Base-by-base conservation (phyloP, 92 coral and sea anemone species). In the Pocillopora grandis region DNA sequence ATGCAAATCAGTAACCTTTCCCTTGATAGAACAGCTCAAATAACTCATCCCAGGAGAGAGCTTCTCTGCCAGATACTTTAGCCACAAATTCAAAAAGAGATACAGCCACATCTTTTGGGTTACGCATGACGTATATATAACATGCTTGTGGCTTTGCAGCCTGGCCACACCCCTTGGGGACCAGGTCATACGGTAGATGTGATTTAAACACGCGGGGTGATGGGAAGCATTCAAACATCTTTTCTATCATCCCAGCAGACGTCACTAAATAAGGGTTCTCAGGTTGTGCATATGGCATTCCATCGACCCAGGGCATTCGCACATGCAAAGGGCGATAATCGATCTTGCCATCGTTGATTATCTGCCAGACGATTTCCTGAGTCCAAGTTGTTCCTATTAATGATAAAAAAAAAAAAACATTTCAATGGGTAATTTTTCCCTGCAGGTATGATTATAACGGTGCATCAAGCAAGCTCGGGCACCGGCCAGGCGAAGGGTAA, bases 131-230 rank as follows among this genome's bases (percentile, higher is more conserved):
- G 12, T 18, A 78, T 5, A 85, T 78, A 5, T 68, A 68, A 13
- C 55, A 20, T 68, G 75, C 64, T 31, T 62, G 61, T 4, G 84
- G 79, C 77, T 71, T 69, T 17, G 71, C 62, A 42, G 64, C 66
- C 31, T 31, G 19, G 31, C 73, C 80, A 68, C 49, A 3, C 17
- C 75, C 64, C 36, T 72, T 82, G 5, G 89, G 89, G 58, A 85
- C 77, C 61, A 58, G 58, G 62, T 71, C 82, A 36, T 85, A 71
- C 9, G 63, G 64, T 31, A 85, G 59, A 77, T 85, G 89, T 16
- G 89, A 77, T 65, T 85, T 85, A 42, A 85, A 20, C 79, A 85
- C 72, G 15, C 89, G 89, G 17, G 89, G 89, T 63, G 85, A 52
- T 17, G 85, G 76, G 13, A 71, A 71, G 31, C 76, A 37, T 37